Percentiles rank a stretch among this genome's conserved stretches.
These are phyloP conservation scores for Zapus hudsonius DNA, from an alignment of 2,113 vertebrate species.

Conservation along the genomic window DNA sequence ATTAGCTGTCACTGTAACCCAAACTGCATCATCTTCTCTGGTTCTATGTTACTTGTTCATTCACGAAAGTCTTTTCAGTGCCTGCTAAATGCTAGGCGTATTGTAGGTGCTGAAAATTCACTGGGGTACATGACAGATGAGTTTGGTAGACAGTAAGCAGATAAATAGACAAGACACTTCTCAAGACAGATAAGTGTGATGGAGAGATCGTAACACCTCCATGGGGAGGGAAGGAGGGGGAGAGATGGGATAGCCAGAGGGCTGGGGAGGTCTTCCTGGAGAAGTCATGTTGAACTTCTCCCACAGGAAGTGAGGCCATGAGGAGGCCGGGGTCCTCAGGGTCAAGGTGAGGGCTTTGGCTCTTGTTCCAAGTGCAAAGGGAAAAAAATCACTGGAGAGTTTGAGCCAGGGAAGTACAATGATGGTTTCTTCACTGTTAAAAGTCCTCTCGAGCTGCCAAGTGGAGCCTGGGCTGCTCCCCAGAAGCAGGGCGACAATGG, in stretches of 20 bases:
- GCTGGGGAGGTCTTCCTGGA: background rate
- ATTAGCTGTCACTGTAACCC: background rate
- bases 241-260: background rate
- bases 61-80: background rate
- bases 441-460: background rate
- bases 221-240: rapidly evolving
- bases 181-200: background rate
- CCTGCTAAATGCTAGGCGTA: background rate
- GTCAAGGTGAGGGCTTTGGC: background rate
- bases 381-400: background rate
- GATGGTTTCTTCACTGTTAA: background rate
- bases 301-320: background rate
- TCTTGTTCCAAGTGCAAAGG: background rate
- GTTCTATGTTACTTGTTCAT: background rate
- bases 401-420: background rate
- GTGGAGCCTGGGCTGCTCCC: background rate
- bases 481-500: background rate
- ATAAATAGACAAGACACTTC: background rate
- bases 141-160: background rate
- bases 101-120: background rate
- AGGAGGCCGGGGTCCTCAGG: background rate
- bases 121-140: background rate
- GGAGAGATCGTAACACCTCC: background rate
- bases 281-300: background rate
- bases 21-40: background rate